These are phyloP conservation scores for Caenorhabditis sinica DNA, from an alignment of 2,888 invertebrate genomes.

Conservation along the genomic window DNA sequence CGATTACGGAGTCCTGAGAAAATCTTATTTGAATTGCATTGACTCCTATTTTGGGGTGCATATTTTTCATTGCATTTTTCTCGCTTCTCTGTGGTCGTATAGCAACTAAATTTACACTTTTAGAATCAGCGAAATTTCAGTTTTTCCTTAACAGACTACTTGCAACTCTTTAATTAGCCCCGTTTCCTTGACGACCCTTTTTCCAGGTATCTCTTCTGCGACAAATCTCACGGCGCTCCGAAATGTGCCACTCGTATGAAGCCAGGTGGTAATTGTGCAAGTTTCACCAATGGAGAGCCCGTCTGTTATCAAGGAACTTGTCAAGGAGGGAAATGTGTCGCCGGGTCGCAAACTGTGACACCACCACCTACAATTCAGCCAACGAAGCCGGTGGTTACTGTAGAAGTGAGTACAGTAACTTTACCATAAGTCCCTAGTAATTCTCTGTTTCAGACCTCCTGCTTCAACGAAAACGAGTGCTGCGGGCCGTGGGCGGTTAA, in stretches of 20 bases:
- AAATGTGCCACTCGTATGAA: constrained; percentile 79
- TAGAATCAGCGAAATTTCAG: too few species aligned
- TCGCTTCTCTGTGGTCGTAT: too few species aligned
- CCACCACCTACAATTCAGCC: constrained; percentile 59
- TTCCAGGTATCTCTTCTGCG: constrained; percentile 81
- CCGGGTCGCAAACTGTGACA: constrained; percentile 43
- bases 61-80: too few species aligned
- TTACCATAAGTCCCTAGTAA: not conserved
- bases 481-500: constrained; percentile 76
- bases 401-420: constrained; percentile 21
- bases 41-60: too few species aligned
- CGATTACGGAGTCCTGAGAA: too few species aligned
- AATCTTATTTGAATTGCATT: too few species aligned
- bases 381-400: constrained; percentile 60
- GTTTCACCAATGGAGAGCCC: constrained; percentile 72
- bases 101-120: too few species aligned
- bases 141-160: too few species aligned
- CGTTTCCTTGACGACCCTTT: not conserved
- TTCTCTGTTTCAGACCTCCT: constrained; percentile 62
- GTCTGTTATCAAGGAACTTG: constrained; percentile 78
- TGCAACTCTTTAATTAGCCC: too few species aligned
- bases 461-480: constrained; percentile 81
- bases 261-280: constrained; percentile 78
- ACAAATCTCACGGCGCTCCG: constrained; percentile 74
- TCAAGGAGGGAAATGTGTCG: constrained; percentile 76